Evolutionary conservation across 2,888 invertebrate genomes (phyloP), one percentile per base, ranked within the genome.

Genomic region (Bhutanitis thaidina): DNA sequence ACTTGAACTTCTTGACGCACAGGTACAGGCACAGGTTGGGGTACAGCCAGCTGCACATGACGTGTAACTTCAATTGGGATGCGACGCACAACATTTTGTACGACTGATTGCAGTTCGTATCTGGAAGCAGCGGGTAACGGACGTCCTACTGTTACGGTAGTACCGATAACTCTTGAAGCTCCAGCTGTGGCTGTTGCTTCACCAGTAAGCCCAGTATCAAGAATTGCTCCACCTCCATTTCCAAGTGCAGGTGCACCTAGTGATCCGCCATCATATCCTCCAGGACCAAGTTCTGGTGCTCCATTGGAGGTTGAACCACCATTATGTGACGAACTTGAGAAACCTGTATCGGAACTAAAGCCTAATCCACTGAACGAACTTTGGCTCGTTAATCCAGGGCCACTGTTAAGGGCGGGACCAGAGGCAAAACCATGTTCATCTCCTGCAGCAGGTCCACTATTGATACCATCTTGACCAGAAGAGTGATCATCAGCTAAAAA

Each of bases 41-140:
- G 89, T 5, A 89, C 86, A 5, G 73, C 67, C 0, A 89, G 70
- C 54, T 87, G 68, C 1, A 89, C 57, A 62, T 89, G 89, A 12
- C 82, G 80, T 29, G 75, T 78, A n/a, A 89, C 81, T 56, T 88
- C 89, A n/a, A 88, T 60, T 1, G 89, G 89, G 7, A 89, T 57
- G 30, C 87, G 85, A 30, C 88, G 81, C 46, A 89, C 52, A 1
- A 89, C 74, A 56, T 89, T 84, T 65, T 89, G 89, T 0, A 88
- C 74, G 4, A 89, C 89, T 1, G 86, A 82, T 49, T 85, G 80
- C 10, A 89, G 76, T 55, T 89, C 88, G 66, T 84, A 88, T 59
- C 80, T 78, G 3, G 83, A 66, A 4, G 75, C 67, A 10, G 63
- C 52, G 1, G 64, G 58, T 7, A 68, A 56, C 3, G 80, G 78